phyloP scores from a whole-genome alignment of 2,888 invertebrate species.

The Rhamphomyia laevipes region DNA sequence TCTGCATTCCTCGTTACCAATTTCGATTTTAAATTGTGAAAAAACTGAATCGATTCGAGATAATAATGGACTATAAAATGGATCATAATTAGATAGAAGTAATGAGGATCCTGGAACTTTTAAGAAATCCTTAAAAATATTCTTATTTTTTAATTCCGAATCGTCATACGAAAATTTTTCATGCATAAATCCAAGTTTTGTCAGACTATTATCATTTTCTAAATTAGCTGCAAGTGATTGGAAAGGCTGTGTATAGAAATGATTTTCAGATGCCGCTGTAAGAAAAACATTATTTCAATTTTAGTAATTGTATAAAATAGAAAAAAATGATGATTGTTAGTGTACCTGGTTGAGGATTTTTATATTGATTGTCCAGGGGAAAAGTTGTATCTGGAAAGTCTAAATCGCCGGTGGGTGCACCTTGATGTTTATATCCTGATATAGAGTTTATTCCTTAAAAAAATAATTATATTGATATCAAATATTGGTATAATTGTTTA shows the following conservation, averaged over 20 bases:
- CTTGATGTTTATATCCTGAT: too few species aligned
- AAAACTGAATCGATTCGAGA: constrained; percentile 78
- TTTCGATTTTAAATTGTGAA: constrained; percentile 54
- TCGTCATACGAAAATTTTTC: constrained; percentile 51
- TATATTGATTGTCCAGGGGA: constrained; percentile 14
- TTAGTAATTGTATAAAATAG: not conserved
- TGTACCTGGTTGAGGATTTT: constrained; percentile 29
- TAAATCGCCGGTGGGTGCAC: too few species aligned
- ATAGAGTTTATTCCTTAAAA: too few species aligned
- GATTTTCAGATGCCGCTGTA: constrained; percentile 39
- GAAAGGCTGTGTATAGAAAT: constrained; percentile 8
- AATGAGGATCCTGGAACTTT: constrained; percentile 74
- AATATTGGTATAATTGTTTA: too few species aligned
- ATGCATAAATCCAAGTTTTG: constrained; percentile 46
- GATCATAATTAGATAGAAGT: constrained; percentile 75
- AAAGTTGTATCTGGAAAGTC: too few species aligned
- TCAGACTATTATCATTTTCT: constrained; percentile 22
- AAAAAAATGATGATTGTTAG: not conserved
- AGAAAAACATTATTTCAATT: constrained; percentile 15
- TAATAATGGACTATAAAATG: constrained; percentile 77
- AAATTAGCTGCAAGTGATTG: too few species aligned
- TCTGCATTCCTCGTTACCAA: constrained; percentile 59
- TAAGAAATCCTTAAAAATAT: constrained; percentile 73
- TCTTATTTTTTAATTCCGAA: constrained; percentile 36
- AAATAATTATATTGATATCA: too few species aligned